phyloP scores from a whole-genome alignment of 2,888 invertebrate genomes.

The Phaonia tiefii region DNA sequence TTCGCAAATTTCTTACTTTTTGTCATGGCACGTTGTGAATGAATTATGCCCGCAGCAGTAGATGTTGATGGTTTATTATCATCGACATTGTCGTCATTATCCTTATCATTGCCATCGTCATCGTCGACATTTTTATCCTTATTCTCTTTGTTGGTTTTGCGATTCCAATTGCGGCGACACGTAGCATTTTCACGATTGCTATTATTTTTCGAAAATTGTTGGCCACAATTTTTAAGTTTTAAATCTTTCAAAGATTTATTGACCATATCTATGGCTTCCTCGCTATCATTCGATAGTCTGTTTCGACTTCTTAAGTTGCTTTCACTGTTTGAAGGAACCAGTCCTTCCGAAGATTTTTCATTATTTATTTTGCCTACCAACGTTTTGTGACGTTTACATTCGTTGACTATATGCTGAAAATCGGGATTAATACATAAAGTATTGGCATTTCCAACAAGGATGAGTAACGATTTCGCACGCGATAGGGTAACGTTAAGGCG shows the following conservation, averaged over 20 bases:
- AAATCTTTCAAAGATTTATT: not conserved
- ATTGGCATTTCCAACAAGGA: slow-evolving; percentile 81
- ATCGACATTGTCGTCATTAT: slow-evolving; percentile 32
- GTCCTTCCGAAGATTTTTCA: not conserved
- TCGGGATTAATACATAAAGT: slow-evolving; percentile 76
- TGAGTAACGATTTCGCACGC: slow-evolving; percentile 83
- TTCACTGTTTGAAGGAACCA: not conserved
- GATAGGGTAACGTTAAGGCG: slow-evolving; percentile 85
- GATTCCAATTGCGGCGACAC: no score
- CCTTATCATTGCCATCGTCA: slow-evolving; percentile 36
- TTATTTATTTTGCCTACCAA: slow-evolving; percentile 26
- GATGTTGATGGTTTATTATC: slow-evolving; percentile 39
- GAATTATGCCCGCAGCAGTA: not conserved
- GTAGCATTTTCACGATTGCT: no score
- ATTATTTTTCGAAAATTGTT: not conserved
- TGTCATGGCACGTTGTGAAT: not conserved
- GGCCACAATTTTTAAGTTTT: not conserved
- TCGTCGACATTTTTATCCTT: slow-evolving; percentile 32
- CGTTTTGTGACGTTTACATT: slow-evolving; percentile 70
- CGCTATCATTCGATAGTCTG: not conserved
- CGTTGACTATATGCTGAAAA: slow-evolving; percentile 73
- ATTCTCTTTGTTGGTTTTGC: not conserved
- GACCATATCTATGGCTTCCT: not conserved
- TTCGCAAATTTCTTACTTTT: slow-evolving; percentile 11
- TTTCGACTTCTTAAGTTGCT: not conserved